Base-by-base conservation (phyloP, 2,113 vertebrate species). In the Salvelinus fontinalis region DNA sequence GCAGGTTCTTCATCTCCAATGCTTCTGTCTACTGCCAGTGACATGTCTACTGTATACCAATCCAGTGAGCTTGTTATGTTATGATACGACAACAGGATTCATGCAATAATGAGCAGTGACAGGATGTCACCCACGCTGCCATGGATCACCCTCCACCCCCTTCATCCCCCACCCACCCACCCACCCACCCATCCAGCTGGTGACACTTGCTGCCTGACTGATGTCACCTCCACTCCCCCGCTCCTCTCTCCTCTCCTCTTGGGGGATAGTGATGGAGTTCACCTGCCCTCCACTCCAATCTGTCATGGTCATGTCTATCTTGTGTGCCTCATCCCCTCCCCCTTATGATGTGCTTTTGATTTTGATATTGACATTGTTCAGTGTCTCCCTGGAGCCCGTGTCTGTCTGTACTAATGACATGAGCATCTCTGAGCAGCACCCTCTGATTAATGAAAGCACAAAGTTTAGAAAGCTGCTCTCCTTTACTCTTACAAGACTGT, bases 101-200 rank as follows among this genome's bases (percentile, higher is more conserved):
- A 90, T 86, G 85, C 76, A 81, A 59, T 91, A 90, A 92, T 85
- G 77, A 87, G 75, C 86, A 83, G 79, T 86, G 90, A 89, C 90
- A 89, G 84, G 83, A 81, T 87, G 86, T 86, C 85, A 88, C 70
- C 86, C 83, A 76, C 74, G 80, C 81, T 86, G 77, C 79, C 79
- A 73, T 62, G 76, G 81, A 87, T 86, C 85, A 85, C 79, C 81
- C 79, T 74, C 82, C 80, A 14, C 64, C 22, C 31, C 20, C 72
- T 44, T 60, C 59, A 74, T 34, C 85, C 81, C 22, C 51, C 77
- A 31, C 66, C 29, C 34, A 48, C 18, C 34, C 31, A n/a, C 22
- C 51, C 77, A 31, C 66, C 29, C 34, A 48, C 18, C 34, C 31
- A n/a, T 27, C 20, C 26, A 26, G 26, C 65, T 39, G 29, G 65